Evolutionary conservation across 2,113 vertebrate species (phyloP).

Genomic region (Menura novaehollandiae): DNA sequence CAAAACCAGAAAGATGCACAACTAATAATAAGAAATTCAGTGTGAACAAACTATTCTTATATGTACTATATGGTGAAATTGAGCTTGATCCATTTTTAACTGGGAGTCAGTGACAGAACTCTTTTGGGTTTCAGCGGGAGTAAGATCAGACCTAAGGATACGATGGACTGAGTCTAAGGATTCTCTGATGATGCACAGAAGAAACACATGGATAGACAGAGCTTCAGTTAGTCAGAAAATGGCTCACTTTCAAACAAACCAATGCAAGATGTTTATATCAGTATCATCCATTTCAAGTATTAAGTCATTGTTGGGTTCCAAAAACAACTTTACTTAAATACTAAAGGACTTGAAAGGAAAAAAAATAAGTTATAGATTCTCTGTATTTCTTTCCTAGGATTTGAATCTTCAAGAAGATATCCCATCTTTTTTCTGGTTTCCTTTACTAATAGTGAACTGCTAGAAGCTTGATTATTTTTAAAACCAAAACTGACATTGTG

Average conservation of each 20-base stretch:
- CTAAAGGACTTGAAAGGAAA: background rate
- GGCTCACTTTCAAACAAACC: conserved; percentile 33
- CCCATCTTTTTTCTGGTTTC: background rate
- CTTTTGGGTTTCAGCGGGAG: conserved; percentile 12
- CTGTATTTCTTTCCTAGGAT: background rate
- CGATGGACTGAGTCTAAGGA: background rate
- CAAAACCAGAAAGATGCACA: background rate
- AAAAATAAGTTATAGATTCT: background rate
- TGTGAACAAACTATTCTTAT: background rate
- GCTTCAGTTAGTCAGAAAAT: conserved; percentile 28
- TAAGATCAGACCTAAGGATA: conserved; percentile 33
- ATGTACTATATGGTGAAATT: background rate
- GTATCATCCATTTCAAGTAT: background rate
- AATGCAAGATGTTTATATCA: background rate
- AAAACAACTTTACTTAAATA: background rate
- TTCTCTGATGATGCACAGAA: conserved; percentile 34
- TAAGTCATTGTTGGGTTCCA: background rate
- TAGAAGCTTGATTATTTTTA: background rate
- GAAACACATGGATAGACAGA: conserved; percentile 15
- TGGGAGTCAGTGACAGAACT: background rate
- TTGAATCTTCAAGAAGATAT: background rate
- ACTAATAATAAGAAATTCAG: background rate
- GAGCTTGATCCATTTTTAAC: background rate
- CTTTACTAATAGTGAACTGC: background rate
- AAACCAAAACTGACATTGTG: background rate